Evolutionary conservation across 1,140 invertebrate genomes (phyloP), one percentile per base, ranked within the genome.

Genomic region (Trinorchestia longiramus): DNA sequence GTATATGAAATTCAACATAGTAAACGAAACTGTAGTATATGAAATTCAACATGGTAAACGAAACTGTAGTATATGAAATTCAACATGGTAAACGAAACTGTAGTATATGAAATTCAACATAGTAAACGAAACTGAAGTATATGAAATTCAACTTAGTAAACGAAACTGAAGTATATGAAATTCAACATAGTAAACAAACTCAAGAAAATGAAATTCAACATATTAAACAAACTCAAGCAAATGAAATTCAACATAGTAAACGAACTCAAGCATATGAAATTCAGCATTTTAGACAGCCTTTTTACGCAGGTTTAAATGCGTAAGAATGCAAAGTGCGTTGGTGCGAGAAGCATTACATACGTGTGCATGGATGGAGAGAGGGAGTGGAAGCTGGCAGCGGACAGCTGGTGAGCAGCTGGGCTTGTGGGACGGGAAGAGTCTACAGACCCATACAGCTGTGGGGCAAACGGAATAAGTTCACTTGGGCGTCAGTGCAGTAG

Each of bases 331-430:
- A 19, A 77, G 62, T 77, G 62, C 62, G 62, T 77, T 77, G 62
- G 62, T 77, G 88, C 43, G 41, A 91, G 41, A 44, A 91, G 41
- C 43, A 91, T 91, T 94, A 94, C 92, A 94, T 94, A 94, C 92
- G 92, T 94, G 92, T 96, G 96, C 96, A 97, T 96, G 95, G 96
- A 97, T 96, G 96, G 96, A 87, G 95, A 95, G 88, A 96, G 96
- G 77, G 96, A 97, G 95, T 97, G 96, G 96, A 96, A 96, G 96
- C 96, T 97, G 95, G 96, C 96, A 77, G 96, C 96, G 96, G 96
- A 95, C 96, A 96, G 95, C 96, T 96, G 87, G 96, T 96, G 91
- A 95, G 41, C 88, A 96, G 88, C 95, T 96, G 96, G 96, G 96
- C 96, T 96, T 77, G 95, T 96, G 96, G 91, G 96, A 95, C 96